Base-by-base conservation (phyloP, 2,888 invertebrate species). In the Dyspetes luteomarginatus region DNA sequence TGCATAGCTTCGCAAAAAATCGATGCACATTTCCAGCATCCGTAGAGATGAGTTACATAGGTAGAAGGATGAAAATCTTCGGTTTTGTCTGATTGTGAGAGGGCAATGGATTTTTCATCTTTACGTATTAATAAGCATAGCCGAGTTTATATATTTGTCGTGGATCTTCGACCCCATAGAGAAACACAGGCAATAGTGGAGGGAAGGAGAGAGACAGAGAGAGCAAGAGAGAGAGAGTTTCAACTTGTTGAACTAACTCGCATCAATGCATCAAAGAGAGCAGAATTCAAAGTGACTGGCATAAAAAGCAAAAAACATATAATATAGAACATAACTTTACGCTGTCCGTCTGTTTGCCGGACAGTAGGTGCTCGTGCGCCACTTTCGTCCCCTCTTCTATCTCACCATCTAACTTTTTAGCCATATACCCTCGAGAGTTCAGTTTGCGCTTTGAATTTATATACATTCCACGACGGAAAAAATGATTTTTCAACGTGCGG, bases 41-140 rank as follows among this genome's bases (percentile, higher is more conserved):
- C 58, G 58, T n/a, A n/a, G n/a, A n/a, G n/a, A 48, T 71, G 36
- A 60, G 26, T 36, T 62, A 5, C 12, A 12, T 12, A 36, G 9
- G 36, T 60, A 48, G 58, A 36, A 64, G 43, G 43, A 64, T 64
- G 52, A 28, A 64, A 73, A 64, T 73, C 43, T 55, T 64, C 55
- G 55, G 24, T 62, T 41, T 73, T 45, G 56, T 65, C 55, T 45
- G n/a, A n/a, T n/a, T n/a, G n/a, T n/a, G 74, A 45, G 65, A 36
- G 65, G 56, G 9, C 30, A 43, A 30, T 45, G 26, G 60, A 15
- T 65, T 80, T 72, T 58, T 55, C 55, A 74, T 74, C 60, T 41
- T 76, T 80, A 72, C 80, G 67, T 67, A 72, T 67, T 67, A 76
- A 67, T 36, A 62, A 72, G 65, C 80, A 72, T 60, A 72, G 60